phyloP scores from a whole-genome alignment of 1,140 invertebrate species.

The Zeugodacus cucurbitae region DNA sequence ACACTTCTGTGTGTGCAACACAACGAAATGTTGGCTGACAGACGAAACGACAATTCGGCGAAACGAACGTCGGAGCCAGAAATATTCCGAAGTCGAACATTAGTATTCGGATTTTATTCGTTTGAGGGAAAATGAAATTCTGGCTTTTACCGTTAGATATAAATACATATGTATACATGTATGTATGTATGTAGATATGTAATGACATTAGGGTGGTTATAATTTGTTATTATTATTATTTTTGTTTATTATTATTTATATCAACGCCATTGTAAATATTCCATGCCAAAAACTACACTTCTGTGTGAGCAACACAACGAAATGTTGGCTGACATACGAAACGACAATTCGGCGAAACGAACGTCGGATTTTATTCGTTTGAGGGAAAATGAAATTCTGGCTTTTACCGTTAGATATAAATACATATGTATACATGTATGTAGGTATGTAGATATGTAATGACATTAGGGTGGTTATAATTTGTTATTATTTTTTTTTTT shows the following conservation, averaged over 20 bases:
- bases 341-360: neutral
- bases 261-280: slow-evolving; percentile 5
- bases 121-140: neutral
- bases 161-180: neutral
- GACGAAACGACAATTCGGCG: neutral
- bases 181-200: neutral
- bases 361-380: neutral
- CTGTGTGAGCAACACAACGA: neutral
- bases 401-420: neutral
- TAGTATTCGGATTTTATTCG: neutral
- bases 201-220: neutral
- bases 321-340: neutral
- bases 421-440: neutral
- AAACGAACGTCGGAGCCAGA: neutral
- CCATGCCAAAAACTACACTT: neutral
- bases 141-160: neutral
- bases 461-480: too few species aligned
- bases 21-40: neutral
- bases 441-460: neutral
- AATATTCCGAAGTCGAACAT: neutral
- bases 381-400: neutral
- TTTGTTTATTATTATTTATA: too few species aligned
- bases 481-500: too few species aligned
- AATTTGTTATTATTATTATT: too few species aligned
- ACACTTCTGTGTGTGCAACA: neutral